Conservation (phyloP, 2,888 invertebrate genomes). For the Luffia ferchaultella region DNA sequence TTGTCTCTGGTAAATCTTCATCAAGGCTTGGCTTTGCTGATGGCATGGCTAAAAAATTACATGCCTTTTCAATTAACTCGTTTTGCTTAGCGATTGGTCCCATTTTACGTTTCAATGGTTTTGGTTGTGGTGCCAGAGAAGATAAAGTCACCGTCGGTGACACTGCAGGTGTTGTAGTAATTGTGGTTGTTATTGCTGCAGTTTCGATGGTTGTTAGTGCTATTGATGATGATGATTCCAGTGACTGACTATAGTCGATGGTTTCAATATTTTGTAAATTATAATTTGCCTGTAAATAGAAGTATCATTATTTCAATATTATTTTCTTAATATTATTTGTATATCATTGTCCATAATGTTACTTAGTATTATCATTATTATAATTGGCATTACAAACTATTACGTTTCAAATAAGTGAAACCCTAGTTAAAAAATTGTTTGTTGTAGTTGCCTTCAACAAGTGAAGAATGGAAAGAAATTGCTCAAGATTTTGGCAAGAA, state of each 20-base stretch:
- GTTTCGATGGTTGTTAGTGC: too few species aligned
- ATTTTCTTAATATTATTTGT: background rate
- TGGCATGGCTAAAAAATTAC: slow-evolving; percentile 11
- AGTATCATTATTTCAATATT: background rate
- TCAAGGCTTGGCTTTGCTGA: slow-evolving; percentile 14
- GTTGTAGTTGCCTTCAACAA: slow-evolving; percentile 13
- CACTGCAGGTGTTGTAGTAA: too few species aligned
- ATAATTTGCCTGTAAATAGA: too few species aligned
- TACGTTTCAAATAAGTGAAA: background rate
- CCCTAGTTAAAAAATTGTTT: too few species aligned
- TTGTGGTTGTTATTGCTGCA: too few species aligned
- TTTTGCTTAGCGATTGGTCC: slow-evolving; percentile 8
- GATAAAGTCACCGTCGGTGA: slow-evolving; percentile 4
- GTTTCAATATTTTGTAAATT: too few species aligned
- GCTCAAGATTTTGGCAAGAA: slow-evolving; percentile 11
- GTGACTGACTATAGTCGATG: too few species aligned
- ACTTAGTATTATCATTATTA: too few species aligned
- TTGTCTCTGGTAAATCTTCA: slow-evolving; percentile 10
- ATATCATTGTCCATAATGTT: background rate
- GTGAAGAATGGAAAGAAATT: slow-evolving; percentile 16
- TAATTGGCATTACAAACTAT: too few species aligned
- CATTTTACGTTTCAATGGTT: slow-evolving; percentile 4
- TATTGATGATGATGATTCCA: too few species aligned
- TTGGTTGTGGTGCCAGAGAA: slow-evolving; percentile 8
- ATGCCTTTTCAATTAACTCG: slow-evolving; percentile 13